These are phyloP conservation scores for Chiroxiphia lanceolata DNA, from an alignment of 2,797 vertebrate species.

Conservation along the genomic window DNA sequence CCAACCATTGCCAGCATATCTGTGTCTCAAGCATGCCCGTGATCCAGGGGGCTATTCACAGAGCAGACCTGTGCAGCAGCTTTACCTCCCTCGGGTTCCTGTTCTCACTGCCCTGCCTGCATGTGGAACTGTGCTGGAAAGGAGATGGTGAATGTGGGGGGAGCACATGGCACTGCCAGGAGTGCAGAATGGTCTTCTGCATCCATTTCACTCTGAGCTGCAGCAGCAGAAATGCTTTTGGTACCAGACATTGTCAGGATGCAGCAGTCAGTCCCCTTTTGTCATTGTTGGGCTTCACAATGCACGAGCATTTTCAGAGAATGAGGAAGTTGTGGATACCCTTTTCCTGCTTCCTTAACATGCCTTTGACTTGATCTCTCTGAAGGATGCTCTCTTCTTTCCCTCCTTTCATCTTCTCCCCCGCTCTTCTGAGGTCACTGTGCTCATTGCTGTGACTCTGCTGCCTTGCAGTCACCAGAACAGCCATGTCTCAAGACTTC, in stretches of 20 bases:
- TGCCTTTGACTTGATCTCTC: background rate
- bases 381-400: background rate
- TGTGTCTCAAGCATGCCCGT: accelerated
- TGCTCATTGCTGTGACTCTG: background rate
- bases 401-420: background rate
- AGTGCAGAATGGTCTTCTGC: background rate
- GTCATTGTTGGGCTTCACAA: background rate
- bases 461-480: background rate
- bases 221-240: background rate
- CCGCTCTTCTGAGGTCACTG: background rate
- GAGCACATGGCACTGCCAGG: background rate
- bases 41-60: background rate
- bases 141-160: background rate
- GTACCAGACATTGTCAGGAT: background rate
- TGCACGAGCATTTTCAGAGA: background rate
- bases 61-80: background rate
- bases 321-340: background rate
- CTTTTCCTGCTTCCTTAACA: background rate
- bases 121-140: background rate
- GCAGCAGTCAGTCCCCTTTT: background rate
- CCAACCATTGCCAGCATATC: accelerated
- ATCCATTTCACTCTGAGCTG: background rate
- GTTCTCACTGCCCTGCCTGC: background rate
- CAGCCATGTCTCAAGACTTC: background rate
- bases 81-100: background rate